Evolutionary conservation across 2,888 invertebrate genomes (phyloP).

Genomic region (Colostygia pectinataria): DNA sequence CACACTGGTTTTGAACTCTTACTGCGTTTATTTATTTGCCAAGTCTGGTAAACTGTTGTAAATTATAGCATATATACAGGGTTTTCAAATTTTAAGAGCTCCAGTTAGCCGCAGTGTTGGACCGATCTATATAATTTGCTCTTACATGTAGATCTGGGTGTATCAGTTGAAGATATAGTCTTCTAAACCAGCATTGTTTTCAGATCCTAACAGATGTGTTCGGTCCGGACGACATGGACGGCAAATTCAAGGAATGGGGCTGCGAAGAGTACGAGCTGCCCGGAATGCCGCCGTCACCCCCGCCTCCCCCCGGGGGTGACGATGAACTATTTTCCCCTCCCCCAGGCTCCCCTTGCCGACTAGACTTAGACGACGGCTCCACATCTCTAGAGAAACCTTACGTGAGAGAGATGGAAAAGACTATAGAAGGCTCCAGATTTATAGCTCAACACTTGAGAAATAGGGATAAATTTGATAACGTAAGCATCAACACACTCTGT

Average conservation of each 20-base stretch:
- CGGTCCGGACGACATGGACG: conserved; percentile 80
- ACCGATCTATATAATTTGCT: no score
- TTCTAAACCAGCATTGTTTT: conserved; percentile 28
- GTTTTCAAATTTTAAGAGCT: no score
- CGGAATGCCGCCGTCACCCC: conserved; percentile 87
- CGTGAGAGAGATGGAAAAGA: conserved; percentile 94
- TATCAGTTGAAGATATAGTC: no score
- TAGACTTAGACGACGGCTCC: conserved; percentile 85
- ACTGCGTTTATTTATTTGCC: no score
- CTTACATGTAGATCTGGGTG: no score
- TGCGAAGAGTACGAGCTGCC: conserved; percentile 90
- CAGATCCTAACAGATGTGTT: conserved; percentile 92
- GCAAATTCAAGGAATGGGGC: conserved; percentile 78
- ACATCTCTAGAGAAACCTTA: conserved; percentile 92
- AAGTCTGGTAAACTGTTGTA: no score
- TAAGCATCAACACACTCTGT: conserved; percentile 80
- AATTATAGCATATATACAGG: no score
- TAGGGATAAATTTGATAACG: conserved; percentile 96
- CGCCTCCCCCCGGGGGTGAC: conserved; percentile 90
- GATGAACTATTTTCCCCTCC: conserved; percentile 93
- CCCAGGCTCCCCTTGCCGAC: conserved; percentile 84
- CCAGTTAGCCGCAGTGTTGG: no score
- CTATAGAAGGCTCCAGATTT: conserved; percentile 95
- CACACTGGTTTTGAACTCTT: no score
- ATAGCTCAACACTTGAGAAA: conserved; percentile 98